Base-by-base conservation (phyloP, 2,113 vertebrate genomes). In the Poeciliopsis occidentalis region DNA sequence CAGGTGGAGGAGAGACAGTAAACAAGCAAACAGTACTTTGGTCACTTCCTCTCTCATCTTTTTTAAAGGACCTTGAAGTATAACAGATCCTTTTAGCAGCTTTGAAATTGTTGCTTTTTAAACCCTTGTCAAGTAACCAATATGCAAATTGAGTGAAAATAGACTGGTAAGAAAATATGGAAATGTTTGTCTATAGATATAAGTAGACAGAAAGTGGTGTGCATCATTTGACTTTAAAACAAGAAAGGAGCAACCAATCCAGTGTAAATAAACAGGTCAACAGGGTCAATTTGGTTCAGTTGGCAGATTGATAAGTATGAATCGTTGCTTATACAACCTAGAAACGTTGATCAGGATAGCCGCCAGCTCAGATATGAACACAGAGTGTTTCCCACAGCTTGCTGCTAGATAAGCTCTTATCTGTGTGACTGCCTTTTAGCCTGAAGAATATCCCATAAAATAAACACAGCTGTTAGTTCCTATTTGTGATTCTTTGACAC, bases 401-500 rank as follows among this genome's bases (percentile, higher is more conserved):
- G 27, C 69, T 79, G 61, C 73, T 69, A 69, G 80, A 65, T 83
- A 29, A 72, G 65, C 71, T 69, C 79, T 73, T 79, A 79, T 88
- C 85, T 67, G 26, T 70, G 71, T 31, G 31, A 80, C 54, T 29
- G 34, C 80, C 82, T 64, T 73, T 75, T 77, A 80, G 39, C 73
- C 83, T 65, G 4, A 71, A 73, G 73, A 83, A 83, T 67, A 82
- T 82, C 87, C 68, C 71, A 75, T 82, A 85, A 88, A 92, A 90
- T 88, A 90, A 93, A 92, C 88, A 93, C 90, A 93, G 89, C 90
- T 90, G 89, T 91, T 88, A 85, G 78, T 68, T 86, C 80, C 79
- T 80, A 75, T 84, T 69, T 85, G 81, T 85, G 71, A 85, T 88
- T 83, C 73, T 88, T 84, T 77, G 81, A 89, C 86, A 62, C 34